Percentiles rank a stretch among this genome's conserved stretches.
Evolutionary conservation across 1,140 invertebrate genomes (phyloP).

Genomic region (Drosophila kurseongensis): DNA sequence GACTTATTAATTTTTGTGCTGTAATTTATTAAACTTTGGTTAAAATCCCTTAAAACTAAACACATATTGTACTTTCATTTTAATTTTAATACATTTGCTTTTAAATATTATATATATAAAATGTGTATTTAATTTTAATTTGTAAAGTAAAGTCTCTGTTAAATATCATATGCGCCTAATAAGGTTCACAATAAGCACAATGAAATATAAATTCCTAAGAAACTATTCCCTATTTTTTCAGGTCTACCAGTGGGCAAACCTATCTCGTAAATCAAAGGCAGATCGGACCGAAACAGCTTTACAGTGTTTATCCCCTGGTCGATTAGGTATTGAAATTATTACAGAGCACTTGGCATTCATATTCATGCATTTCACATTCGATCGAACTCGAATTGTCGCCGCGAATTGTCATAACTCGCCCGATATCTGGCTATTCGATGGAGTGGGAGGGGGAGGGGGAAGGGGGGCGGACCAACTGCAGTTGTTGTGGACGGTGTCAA

Average conservation of each 20-base stretch:
- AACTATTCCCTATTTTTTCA: no score
- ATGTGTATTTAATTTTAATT: no score
- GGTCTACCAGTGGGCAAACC: neutral
- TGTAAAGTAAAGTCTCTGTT: no score
- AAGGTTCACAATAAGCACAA: no score
- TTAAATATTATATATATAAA: no score
- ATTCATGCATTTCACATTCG: constrained; percentile 43
- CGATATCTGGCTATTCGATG: constrained; percentile 19
- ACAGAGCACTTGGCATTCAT: constrained; percentile 55
- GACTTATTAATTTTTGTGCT: no score
- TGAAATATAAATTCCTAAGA: no score
- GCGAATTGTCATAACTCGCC: constrained; percentile 73
- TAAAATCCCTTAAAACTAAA: no score
- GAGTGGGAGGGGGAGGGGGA: neutral
- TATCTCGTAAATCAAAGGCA: constrained; percentile 11
- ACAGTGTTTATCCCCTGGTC: constrained; percentile 7
- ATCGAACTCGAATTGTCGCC: constrained; percentile 48
- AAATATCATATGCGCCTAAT: no score
- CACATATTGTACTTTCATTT: no score
- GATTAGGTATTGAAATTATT: constrained; percentile 56
- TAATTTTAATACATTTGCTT: no score
- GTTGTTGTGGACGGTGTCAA: constrained; percentile 56
- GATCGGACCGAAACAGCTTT: constrained; percentile 3
- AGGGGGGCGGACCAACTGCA: neutral
- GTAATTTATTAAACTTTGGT: no score